phyloP scores from a whole-genome alignment of 2,797 vertebrate species.

The Notolabrus celidotus region DNA sequence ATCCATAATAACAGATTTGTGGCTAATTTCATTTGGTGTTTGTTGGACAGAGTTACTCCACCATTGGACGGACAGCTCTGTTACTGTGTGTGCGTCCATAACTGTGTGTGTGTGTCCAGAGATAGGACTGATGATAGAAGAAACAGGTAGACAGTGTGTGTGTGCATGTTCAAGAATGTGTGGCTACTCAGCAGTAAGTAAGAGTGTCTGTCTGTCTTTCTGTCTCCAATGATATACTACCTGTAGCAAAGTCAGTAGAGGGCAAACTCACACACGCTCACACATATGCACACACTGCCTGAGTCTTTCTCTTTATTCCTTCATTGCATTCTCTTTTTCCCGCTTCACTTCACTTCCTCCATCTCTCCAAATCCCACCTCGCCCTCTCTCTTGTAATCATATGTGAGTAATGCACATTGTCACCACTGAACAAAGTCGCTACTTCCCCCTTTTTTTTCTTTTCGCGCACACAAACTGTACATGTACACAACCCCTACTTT shows the following conservation, averaged over 20 bases:
- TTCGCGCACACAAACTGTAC: neutral
- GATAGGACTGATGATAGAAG: neutral
- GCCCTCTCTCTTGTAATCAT: slow-evolving; percentile 43
- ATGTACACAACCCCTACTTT: slow-evolving; percentile 14
- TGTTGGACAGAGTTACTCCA: slow-evolving; percentile 8
- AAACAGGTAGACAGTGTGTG: neutral
- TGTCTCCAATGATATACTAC: slow-evolving; percentile 64
- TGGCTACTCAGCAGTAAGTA: slow-evolving; percentile 20
- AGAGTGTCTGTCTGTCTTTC: slow-evolving; percentile 31
- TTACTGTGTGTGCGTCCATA: neutral
- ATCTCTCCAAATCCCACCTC: slow-evolving; percentile 45
- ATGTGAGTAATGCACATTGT: slow-evolving; percentile 60
- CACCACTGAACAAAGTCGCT: slow-evolving; percentile 44
- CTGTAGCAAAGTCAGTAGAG: slow-evolving; percentile 24
- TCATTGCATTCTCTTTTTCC: slow-evolving; percentile 44
- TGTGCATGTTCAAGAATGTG: slow-evolving; percentile 13
- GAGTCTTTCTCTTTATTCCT: slow-evolving; percentile 25
- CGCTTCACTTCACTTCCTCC: slow-evolving; percentile 41
- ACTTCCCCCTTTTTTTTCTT: slow-evolving; percentile 23
- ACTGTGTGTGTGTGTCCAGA: slow-evolving; percentile 5
- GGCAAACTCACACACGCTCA: slow-evolving; percentile 20
- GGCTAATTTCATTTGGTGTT: neutral
- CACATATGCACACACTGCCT: neutral
- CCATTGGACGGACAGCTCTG: slow-evolving; percentile 12
- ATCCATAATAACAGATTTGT: slow-evolving; percentile 24